phyloP scores from a whole-genome alignment of 2,888 invertebrate genomes.

The Agrochola litura region DNA sequence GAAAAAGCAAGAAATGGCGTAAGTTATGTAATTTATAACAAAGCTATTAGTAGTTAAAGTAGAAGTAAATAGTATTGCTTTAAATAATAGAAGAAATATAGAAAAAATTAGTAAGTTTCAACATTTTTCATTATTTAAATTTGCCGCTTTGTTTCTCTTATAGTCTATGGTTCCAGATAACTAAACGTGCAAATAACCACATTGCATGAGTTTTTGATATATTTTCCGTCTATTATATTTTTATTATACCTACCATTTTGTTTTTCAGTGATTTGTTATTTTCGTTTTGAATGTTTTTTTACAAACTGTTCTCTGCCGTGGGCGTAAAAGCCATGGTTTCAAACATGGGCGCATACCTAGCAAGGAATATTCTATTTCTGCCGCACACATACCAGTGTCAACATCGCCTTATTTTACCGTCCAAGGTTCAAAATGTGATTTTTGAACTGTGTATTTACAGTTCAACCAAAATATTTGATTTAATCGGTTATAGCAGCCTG shows the following conservation, averaged over 20 bases:
- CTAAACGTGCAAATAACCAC: neutral
- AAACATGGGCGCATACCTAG: neutral
- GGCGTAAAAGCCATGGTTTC: conserved; percentile 34
- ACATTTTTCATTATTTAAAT: conserved; percentile 8
- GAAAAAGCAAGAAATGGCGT: conserved; percentile 85
- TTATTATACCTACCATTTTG: neutral
- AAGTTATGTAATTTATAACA: conserved; percentile 67
- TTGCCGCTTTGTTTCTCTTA: conserved; percentile 17
- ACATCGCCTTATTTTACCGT: conserved; percentile 39
- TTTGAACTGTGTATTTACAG: conserved; percentile 28
- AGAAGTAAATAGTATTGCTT: neutral
- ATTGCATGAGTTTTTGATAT: neutral
- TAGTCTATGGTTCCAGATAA: conserved; percentile 32
- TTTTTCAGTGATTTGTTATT: neutral
- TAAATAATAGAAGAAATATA: neutral
- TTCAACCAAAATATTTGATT: conserved; percentile 6
- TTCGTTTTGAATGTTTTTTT: neutral
- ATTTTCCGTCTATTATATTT: neutral
- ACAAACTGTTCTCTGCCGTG: neutral
- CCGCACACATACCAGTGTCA: conserved; percentile 21
- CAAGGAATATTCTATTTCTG: conserved; percentile 33
- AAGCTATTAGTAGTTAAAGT: neutral
- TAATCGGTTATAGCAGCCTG: neutral
- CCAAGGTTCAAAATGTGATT: conserved; percentile 42
- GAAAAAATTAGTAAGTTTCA: neutral